Conservation (phyloP, 37 sponge, comb jelly and placozoan genomes). For the Spongia lamella region DNA sequence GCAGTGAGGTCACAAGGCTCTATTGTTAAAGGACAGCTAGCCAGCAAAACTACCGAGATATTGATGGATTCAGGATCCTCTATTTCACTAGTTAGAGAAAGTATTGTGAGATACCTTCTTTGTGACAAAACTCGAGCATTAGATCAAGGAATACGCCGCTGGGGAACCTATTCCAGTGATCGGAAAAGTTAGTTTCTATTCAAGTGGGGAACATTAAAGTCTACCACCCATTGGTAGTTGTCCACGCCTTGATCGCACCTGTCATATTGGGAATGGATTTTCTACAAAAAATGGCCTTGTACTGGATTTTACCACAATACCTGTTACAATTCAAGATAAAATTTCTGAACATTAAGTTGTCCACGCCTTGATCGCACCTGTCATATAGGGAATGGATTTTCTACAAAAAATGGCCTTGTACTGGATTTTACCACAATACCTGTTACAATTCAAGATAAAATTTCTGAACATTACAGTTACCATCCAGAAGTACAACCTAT, state of each 20-base stretch:
- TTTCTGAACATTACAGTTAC: no score
- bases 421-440: conserved; percentile 20
- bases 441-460: conserved; percentile 10
- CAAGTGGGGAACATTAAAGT: conserved; percentile 13
- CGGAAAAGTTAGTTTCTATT: background rate
- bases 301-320: conserved; percentile 20
- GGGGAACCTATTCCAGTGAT: conserved; percentile 14
- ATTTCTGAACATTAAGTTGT: no score
- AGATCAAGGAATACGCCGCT: background rate
- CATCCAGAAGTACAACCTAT: no score
- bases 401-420: conserved; percentile 19
- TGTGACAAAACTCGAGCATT: no score
- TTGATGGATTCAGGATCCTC: conserved; percentile 10
- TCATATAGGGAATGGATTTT: conserved; percentile 14
- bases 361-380: conserved; percentile 12
- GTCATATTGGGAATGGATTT: conserved; percentile 20
- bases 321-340: conserved; percentile 9
- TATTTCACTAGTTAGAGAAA: background rate
- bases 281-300: conserved; percentile 19
- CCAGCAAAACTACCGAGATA: background rate
- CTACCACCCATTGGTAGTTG: conserved; percentile 17
- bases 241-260: conserved; percentile 11
- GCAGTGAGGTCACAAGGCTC: conserved; percentile 11
- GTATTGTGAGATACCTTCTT: no score
- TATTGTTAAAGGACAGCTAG: background rate